These are phyloP conservation scores for Seriola dumerili DNA, from an alignment of 2,113 vertebrate genomes.

Conservation along the genomic window DNA sequence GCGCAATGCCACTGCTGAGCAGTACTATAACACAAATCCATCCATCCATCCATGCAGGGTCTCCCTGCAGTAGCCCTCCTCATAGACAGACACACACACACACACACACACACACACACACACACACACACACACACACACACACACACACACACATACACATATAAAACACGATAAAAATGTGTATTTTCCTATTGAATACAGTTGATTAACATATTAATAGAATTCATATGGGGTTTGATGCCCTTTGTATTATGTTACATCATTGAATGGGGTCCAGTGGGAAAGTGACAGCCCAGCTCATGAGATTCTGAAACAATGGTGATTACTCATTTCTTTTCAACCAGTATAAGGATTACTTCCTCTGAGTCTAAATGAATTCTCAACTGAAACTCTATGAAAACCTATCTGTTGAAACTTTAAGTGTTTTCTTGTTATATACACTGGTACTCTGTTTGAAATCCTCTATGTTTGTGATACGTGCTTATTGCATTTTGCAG, in stretches of 20 bases:
- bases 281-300: conserved; percentile 11
- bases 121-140: background rate
- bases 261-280: conserved; percentile 10
- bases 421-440: background rate
- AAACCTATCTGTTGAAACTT: background rate
- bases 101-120: background rate
- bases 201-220: conserved; percentile 18
- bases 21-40: conserved; percentile 57
- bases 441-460: background rate
- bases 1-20: conserved; percentile 54
- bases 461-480: background rate
- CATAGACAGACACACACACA: background rate
- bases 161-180: conserved; percentile 1
- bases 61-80: conserved; percentile 29
- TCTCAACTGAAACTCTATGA: background rate
- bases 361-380: conserved; percentile 8
- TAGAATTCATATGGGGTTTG: conserved; percentile 21
- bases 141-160: background rate
- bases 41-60: conserved; percentile 56
- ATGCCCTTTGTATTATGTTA: conserved; percentile 12
- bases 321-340: conserved; percentile 16
- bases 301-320: conserved; percentile 17
- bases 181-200: conserved; percentile 19
- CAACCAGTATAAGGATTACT: background rate
- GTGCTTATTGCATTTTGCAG: background rate